Percentiles rank a stretch among this genome's conserved stretches.
These are phyloP conservation scores for Arvicanthis niloticus DNA, from an alignment of 2,113 vertebrate species.

Conservation along the genomic window DNA sequence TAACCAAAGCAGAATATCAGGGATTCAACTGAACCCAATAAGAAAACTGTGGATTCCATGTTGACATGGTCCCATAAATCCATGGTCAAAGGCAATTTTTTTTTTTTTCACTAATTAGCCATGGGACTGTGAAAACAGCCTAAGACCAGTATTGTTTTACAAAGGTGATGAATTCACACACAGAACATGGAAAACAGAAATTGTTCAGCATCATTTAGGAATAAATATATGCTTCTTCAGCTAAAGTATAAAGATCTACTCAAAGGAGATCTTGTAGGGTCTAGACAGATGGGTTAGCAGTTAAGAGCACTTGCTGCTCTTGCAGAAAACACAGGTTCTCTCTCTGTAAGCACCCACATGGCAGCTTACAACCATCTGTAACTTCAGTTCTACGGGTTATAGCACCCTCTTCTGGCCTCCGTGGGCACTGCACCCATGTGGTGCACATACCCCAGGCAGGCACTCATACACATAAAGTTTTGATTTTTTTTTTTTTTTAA, in stretches of 20 bases:
- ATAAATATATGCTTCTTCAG: neutral
- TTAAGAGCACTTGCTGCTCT: neutral
- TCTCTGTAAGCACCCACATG: neutral
- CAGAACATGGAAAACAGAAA: neutral
- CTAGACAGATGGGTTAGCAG: neutral
- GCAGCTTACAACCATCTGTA: neutral
- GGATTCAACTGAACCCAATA: neutral
- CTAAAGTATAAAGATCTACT: neutral
- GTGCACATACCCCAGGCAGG: neutral
- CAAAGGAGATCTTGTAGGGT: neutral
- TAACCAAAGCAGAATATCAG: neutral
- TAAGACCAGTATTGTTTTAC: neutral
- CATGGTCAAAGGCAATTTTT: neutral
- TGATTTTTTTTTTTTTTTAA: too few species aligned
- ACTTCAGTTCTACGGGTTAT: neutral
- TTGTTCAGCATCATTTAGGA: neutral
- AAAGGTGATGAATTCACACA: constrained; percentile 18
- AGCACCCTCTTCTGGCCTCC: neutral
- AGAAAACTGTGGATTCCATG: neutral
- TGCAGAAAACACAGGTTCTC: neutral
- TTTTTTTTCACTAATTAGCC: neutral
- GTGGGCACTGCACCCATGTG: neutral
- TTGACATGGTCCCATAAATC: neutral
- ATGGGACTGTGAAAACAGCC: neutral
- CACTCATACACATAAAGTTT: neutral